Percentiles rank a stretch among this genome's conserved stretches.
phyloP scores from a whole-genome alignment of 2,797 vertebrate species.

The Podarcis siculus region DNA sequence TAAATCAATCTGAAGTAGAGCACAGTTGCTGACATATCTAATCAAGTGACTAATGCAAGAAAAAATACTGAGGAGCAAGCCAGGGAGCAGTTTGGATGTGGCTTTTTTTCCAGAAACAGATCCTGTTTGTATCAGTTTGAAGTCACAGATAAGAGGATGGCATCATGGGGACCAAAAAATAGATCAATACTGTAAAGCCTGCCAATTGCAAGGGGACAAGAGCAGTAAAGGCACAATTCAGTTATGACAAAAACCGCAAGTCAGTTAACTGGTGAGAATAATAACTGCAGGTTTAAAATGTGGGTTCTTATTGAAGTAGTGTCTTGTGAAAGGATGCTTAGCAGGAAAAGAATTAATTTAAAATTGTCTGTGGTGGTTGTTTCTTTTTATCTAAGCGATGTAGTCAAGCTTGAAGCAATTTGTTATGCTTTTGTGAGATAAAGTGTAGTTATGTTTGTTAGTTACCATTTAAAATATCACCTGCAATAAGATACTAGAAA shows the following conservation, averaged over 20 bases:
- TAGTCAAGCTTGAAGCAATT: background rate
- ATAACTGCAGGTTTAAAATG: background rate
- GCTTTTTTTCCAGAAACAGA: constrained; percentile 1
- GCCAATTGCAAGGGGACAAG: background rate
- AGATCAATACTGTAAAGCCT: background rate
- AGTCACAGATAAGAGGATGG: constrained; percentile 18
- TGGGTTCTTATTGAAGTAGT: background rate
- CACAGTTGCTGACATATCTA: constrained; percentile 28
- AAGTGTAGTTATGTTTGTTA: background rate
- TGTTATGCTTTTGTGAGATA: background rate
- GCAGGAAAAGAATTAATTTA: background rate
- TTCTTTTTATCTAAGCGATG: background rate
- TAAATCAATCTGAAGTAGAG: constrained; percentile 38
- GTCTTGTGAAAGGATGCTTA: background rate
- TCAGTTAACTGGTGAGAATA: background rate
- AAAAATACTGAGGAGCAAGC: background rate
- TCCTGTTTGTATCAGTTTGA: background rate
- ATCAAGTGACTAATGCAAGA: constrained; percentile 28
- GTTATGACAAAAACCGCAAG: background rate
- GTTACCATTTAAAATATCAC: background rate
- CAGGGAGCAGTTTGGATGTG: rapidly evolving
- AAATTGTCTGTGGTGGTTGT: background rate
- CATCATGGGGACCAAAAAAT: background rate
- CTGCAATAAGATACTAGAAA: background rate
- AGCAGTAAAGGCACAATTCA: background rate